Percentiles rank a stretch among this genome's conserved stretches.
These are phyloP conservation scores for Sebastes iracundus DNA, from an alignment of 2,797 vertebrate genomes.

Conservation along the genomic window DNA sequence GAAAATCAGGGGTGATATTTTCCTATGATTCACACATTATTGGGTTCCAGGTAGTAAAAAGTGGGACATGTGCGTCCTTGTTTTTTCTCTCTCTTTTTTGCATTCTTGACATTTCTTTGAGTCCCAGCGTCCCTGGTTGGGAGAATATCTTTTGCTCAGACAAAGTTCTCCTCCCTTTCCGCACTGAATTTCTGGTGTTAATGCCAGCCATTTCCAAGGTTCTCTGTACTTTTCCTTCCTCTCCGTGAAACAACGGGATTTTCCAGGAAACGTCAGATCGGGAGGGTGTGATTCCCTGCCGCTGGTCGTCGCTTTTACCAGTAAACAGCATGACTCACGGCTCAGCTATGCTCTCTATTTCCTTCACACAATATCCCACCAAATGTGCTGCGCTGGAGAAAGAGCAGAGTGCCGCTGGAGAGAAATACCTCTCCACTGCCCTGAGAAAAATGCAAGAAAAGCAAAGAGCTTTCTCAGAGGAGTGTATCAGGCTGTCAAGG, in stretches of 20 bases:
- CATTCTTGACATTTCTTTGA: slow-evolving; percentile 80
- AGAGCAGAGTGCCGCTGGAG: slow-evolving; percentile 57
- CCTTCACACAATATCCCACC: slow-evolving; percentile 82
- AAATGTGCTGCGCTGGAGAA: slow-evolving; percentile 80
- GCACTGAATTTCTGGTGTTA: slow-evolving; percentile 63
- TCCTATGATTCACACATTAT: neutral
- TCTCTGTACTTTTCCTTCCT: slow-evolving; percentile 85
- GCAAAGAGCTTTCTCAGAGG: slow-evolving; percentile 42
- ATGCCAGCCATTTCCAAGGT: slow-evolving; percentile 77
- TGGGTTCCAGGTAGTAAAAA: slow-evolving; percentile 11
- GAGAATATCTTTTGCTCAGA: slow-evolving; percentile 64
- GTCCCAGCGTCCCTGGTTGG: slow-evolving; percentile 53
- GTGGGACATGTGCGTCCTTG: slow-evolving; percentile 37
- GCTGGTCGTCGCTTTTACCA: slow-evolving; percentile 80
- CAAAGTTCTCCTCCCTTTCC: slow-evolving; percentile 78
- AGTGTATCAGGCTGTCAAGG: slow-evolving; percentile 36
- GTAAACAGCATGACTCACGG: slow-evolving; percentile 87
- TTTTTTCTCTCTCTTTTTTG: slow-evolving; percentile 43
- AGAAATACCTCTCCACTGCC: slow-evolving; percentile 56
- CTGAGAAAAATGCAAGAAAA: slow-evolving; percentile 63
- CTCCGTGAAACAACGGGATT: slow-evolving; percentile 83
- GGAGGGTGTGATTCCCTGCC: slow-evolving; percentile 86
- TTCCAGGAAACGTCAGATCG: slow-evolving; percentile 86
- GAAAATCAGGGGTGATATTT: neutral
- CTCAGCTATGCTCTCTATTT: slow-evolving; percentile 84